Base-by-base conservation (phyloP, 2,888 invertebrate species). In the Diaphora mendica region DNA sequence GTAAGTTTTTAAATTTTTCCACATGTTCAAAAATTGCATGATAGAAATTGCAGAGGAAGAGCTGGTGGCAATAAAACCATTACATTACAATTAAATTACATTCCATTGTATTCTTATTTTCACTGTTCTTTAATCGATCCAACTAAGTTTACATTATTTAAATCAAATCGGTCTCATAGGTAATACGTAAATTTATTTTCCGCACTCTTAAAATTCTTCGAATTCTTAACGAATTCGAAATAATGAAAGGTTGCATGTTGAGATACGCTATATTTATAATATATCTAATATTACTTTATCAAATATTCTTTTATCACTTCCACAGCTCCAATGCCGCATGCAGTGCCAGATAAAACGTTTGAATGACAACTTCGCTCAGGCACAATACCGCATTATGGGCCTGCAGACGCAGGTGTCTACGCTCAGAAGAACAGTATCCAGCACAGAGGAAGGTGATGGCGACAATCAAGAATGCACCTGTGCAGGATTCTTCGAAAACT, bases 291-390 rank as follows among this genome's bases (percentile, higher is more conserved):
- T 0, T 9, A 26, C 15, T 59, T 13, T 59, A 30, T 5, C 15
- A 26, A 15, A 26, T 15, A 26, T 26, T 55, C n/a, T 2, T n/a
- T 59, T 26, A 30, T 30, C 4, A 62, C 20, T 44, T 51, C 42
- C 9, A 66, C 94, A 95, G 97, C 94, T 97, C 62, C 96, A 97
- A 83, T 96, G 96, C 82, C 97, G 97, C 82, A 97, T 97, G 97
- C 96, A 97, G 84, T 96, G 96, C 82, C 97, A 97, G 90, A 97
- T 97, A 74, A 96, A 96, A 81, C 96, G 97, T 64, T 87, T 97
- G 83, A 97, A 97, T 79, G 97, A 97, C 80, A 97, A 97, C 89
- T 97, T 97, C 83, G 97, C 97, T 77, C 97, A 97, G 83, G 97
- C 97, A 0, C 97, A 97, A 83, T 94, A 96, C 82, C 94, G 97